Conservation (phyloP, 2,797 vertebrate genomes). For the Melanotaenia pygmaea region DNA sequence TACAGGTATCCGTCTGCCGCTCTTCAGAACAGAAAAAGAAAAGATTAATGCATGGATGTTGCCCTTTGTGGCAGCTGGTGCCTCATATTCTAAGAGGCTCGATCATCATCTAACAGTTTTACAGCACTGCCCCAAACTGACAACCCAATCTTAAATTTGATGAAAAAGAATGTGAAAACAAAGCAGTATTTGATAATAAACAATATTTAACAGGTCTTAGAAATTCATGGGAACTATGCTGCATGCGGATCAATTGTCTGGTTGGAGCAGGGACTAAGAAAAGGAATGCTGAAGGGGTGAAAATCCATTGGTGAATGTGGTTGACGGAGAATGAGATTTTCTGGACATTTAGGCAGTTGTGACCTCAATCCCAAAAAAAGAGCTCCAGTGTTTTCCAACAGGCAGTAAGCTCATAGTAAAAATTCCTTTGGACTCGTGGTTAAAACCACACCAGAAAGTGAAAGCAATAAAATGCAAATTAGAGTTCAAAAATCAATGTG, state of each 20-base stretch:
- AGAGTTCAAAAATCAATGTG: slow-evolving; percentile 34
- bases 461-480: slow-evolving; percentile 44
- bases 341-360: slow-evolving; percentile 52
- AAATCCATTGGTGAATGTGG: slow-evolving; percentile 36
- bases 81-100: neutral
- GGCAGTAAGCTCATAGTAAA: slow-evolving; percentile 31
- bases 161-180: slow-evolving; percentile 5
- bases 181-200: slow-evolving; percentile 1
- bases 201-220: slow-evolving; percentile 31
- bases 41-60: neutral
- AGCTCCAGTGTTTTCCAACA: slow-evolving; percentile 35
- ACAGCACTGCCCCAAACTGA: slow-evolving; percentile 24
- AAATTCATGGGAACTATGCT: slow-evolving; percentile 30
- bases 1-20: neutral
- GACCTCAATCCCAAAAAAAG: slow-evolving; percentile 70
- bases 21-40: neutral
- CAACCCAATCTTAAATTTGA: slow-evolving; percentile 33
- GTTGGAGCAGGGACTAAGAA: slow-evolving; percentile 3
- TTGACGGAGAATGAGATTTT: slow-evolving; percentile 53
- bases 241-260: slow-evolving; percentile 48
- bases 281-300: slow-evolving; percentile 30
- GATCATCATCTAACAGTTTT: slow-evolving; percentile 23
- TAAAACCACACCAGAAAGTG: slow-evolving; percentile 34
- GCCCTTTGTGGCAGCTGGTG: neutral
- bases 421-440: slow-evolving; percentile 27